Evolutionary conservation across 2,113 vertebrate genomes (phyloP).

Genomic region (Martes martes): DNA sequence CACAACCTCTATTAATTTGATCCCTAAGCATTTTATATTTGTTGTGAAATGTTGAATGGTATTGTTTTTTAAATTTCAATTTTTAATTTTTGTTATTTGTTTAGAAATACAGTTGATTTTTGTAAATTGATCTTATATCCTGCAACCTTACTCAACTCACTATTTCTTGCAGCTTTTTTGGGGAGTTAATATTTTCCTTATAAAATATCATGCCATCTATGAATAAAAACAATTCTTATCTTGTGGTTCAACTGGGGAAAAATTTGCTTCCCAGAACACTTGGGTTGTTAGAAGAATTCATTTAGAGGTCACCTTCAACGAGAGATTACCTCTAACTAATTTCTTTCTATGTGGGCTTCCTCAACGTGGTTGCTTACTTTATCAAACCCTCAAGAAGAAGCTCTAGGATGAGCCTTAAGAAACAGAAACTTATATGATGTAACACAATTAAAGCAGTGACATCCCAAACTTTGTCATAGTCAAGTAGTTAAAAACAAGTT

Average conservation of each 20-base stretch:
- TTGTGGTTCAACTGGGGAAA: neutral
- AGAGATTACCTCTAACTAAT: neutral
- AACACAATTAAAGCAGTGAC: neutral
- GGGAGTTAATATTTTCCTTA: neutral
- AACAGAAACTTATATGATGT: neutral
- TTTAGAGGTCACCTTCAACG: neutral
- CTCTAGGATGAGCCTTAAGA: neutral
- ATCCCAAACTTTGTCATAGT: too few species aligned
- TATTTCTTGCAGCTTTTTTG: neutral
- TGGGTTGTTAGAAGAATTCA: neutral
- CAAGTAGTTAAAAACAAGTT: neutral
- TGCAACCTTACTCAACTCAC: neutral
- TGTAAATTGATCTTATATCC: neutral
- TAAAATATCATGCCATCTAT: neutral
- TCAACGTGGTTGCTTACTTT: neutral
- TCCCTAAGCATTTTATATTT: neutral
- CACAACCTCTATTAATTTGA: neutral
- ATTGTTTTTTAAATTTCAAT: neutral
- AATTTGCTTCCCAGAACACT: neutral
- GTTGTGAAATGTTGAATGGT: neutral
- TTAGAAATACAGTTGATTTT: neutral
- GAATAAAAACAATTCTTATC: neutral
- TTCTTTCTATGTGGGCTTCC: neutral
- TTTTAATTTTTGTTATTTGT: neutral
- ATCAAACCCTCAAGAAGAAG: neutral